Base-by-base conservation (phyloP, 2,797 vertebrate genomes). In the Squalus acanthias region DNA sequence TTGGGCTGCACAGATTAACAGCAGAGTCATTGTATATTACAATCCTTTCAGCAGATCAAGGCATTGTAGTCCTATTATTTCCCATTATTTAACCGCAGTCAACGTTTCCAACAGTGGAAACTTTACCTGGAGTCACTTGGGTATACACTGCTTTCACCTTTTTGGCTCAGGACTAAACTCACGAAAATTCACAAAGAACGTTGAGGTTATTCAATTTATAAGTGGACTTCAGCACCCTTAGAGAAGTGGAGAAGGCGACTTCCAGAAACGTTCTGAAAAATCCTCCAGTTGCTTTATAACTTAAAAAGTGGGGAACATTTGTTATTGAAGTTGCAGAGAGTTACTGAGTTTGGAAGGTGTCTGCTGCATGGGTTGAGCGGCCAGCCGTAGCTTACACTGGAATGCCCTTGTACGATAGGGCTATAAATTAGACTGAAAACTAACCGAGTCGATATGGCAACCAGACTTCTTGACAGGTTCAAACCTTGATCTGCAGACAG, bases 391-490 rank as follows among this genome's bases (percentile, higher is more conserved):
- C 26, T 74, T 74, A 72, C 46, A 50, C 39, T 95, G 67, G 67
- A 70, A 70, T 70, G 67, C 67, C 67, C 67, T 46, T 95, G 67
- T 50, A 72, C 5, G 69, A 72, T 72, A 10, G 69, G 39, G 69
- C 93, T 50, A 72, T 72, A 95, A 95, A 95, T 95, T 72, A 72
- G 69, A 72, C 57, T 92, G 63, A 92, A 60, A 92, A 65, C 60
- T 65, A 92, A 92, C 60, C 3, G 24, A 95, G 93, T 95, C 20
- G 69, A 53, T 53, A 95, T 95, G 67, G 93, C 69, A 95, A 95
- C 93, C 93, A 95, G 93, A 95, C 67, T 50, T 50, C 67, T 95
- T 95, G 93, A 95, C 93, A 95, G 67, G 67, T 95, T 74, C 93
- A 70, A 74, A 95, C 46, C 39, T 29, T 72, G 93, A 95, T 95